Evolutionary conservation across 2,888 invertebrate species (phyloP), one percentile per base, ranked within the genome.

Genomic region (Chloroclysta siterata): DNA sequence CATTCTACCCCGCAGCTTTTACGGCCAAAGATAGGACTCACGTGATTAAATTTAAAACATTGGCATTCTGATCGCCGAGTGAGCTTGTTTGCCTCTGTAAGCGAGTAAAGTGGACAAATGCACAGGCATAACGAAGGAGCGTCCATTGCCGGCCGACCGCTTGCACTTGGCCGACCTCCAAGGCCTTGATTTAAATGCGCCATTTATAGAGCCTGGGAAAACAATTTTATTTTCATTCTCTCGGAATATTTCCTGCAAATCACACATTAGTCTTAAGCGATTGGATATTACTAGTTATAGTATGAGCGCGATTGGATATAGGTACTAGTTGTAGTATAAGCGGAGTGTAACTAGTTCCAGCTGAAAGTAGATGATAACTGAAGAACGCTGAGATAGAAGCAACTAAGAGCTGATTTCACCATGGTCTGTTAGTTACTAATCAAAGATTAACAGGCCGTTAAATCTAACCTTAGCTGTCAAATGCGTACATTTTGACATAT

Each of bases 51-150:
- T 78, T 80, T 75, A 75, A 78, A 78, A 78, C 66, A 76, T 83
- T 85, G 78, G 73, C 76, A 90, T 90, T 89, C 88, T 70, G 77
- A 77, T 79, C 85, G 84, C 83, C 81, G 74, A 82, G 77, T 79
- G 79, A 80, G 84, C 80, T 85, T 87, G 88, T 89, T 89, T 90
- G 88, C 82, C 82, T 77, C 78, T 85, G 84, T 86, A 85, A 87
- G 82, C 84, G 85, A 88, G 86, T 85, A 83, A 81, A 85, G 84
- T 86, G 87, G 84, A 85, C 87, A 86, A 87, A 87, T 84, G 80
- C 81, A 79, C 82, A 81, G 83, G 83, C 83, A 80, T 83, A 87
- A 85, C 83, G 85, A 84, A 82, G 81, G 80, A 82, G 78, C 72
- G 68, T 62, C 61, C 70, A 56, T 65, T 62, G 55, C 52, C 47